A percentile compares a stretch with the other conserved stretches of the same genome.
These are phyloP conservation scores for Cataglyphis rosenhaueri DNA, from an alignment of 2,888 invertebrate genomes.

Conservation along the genomic window DNA sequence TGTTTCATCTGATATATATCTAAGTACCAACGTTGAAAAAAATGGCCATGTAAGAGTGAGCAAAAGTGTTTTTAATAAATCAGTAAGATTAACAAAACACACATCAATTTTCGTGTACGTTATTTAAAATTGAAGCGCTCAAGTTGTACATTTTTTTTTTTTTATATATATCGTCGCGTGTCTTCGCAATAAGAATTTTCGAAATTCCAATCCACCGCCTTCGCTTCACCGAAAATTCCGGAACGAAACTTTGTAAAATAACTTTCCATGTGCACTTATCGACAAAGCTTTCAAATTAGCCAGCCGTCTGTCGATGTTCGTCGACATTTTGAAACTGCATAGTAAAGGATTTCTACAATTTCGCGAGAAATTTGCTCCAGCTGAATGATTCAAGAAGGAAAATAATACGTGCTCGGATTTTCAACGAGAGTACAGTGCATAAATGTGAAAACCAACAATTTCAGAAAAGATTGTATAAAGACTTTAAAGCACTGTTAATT, in stretches of 20 bases:
- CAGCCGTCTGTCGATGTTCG: constrained; percentile 9
- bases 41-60: neutral
- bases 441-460: neutral
- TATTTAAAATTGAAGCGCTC: constrained; percentile 4
- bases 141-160: constrained; percentile 14
- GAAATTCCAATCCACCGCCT: constrained; percentile 17
- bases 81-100: neutral
- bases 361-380: constrained; percentile 13
- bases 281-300: constrained; percentile 50
- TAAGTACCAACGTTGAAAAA: constrained; percentile 4
- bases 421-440: neutral
- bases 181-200: constrained; percentile 31
- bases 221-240: constrained; percentile 29
- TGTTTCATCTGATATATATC: neutral
- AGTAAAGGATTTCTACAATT: constrained; percentile 4
- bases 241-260: constrained; percentile 39
- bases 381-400: neutral
- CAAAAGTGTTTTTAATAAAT: neutral
- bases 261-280: constrained; percentile 27
- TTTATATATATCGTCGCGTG: neutral
- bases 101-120: constrained; percentile 1
- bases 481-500: neutral
- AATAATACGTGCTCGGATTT: neutral
- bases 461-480: neutral
- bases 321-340: neutral